Evolutionary conservation across 2,797 vertebrate genomes (phyloP).

Genomic region (Silurus aristotelis): DNA sequence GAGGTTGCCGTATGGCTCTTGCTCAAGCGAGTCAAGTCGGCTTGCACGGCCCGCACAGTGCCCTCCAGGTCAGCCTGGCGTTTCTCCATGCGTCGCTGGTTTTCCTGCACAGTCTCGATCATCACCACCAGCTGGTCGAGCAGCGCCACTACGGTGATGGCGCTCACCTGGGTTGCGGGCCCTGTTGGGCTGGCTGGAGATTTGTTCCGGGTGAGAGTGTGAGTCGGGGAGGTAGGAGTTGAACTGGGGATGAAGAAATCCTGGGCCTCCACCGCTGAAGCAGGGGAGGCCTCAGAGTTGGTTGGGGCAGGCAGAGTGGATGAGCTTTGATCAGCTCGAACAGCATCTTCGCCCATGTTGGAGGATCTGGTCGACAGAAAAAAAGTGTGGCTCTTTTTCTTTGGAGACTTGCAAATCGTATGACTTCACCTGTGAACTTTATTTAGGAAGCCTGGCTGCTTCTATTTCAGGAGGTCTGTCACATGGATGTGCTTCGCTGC

Average conservation of each 20-base stretch:
- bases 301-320: constrained; percentile 54
- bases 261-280: constrained; percentile 34
- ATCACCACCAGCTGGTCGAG: constrained; percentile 92
- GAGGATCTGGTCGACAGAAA: constrained; percentile 2
- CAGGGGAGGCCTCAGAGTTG: constrained; percentile 35
- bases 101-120: constrained; percentile 87
- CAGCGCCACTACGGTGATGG: constrained; percentile 91
- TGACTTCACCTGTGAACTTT: constrained; percentile 13
- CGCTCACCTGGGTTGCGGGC: constrained; percentile 82
- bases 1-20: constrained; percentile 84
- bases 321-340: constrained; percentile 70
- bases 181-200: constrained; percentile 54
- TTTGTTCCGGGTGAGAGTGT: constrained; percentile 66
- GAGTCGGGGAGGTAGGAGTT: constrained; percentile 64
- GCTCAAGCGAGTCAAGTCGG: constrained; percentile 83
- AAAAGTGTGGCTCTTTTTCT: constrained; percentile 3
- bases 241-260: constrained; percentile 64
- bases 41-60: constrained; percentile 84
- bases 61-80: constrained; percentile 86
- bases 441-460: constrained; percentile 19
- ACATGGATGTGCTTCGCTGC: constrained; percentile 47
- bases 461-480: constrained; percentile 24
- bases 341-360: constrained; percentile 82
- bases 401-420: neutral
- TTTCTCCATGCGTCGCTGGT: constrained; percentile 90